These are phyloP conservation scores for Acanthoscelides obtectus DNA, from an alignment of 2,888 invertebrate genomes.

Conservation along the genomic window DNA sequence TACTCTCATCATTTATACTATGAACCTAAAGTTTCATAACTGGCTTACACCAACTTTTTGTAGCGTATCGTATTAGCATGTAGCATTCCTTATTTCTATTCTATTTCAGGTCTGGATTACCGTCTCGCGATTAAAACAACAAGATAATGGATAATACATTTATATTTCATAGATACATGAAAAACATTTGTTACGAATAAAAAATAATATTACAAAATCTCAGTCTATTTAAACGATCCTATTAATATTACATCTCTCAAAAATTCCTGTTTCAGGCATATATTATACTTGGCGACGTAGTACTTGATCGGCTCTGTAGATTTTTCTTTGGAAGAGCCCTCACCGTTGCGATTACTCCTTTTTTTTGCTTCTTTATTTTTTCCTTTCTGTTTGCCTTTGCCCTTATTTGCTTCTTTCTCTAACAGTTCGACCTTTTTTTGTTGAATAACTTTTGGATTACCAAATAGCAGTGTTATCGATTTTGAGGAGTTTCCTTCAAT, in stretches of 20 bases:
- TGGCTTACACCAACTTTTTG: no score
- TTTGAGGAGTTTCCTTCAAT: constrained; percentile 13
- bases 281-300: constrained; percentile 25
- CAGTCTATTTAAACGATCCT: constrained; percentile 19
- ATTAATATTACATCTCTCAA: constrained; percentile 25
- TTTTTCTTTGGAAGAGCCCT: constrained; percentile 7
- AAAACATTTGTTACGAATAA: neutral
- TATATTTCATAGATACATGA: neutral
- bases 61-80: no score
- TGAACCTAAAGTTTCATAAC: no score
- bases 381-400: constrained; percentile 6
- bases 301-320: constrained; percentile 12
- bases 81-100: no score
- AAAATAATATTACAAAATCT: constrained; percentile 23
- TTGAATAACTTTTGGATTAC: constrained; percentile 16
- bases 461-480: constrained; percentile 21
- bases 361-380: constrained; percentile 10
- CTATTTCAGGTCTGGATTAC: neutral
- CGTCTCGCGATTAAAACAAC: neutral
- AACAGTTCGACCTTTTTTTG: constrained; percentile 12
- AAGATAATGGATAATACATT: neutral
- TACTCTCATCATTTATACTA: no score
- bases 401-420: constrained; percentile 9
- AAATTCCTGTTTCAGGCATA: constrained; percentile 17
- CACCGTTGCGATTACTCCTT: constrained; percentile 3